These are phyloP conservation scores for Typhlichthys eigenmanni DNA, from an alignment of 2,797 vertebrate species.

Conservation along the genomic window DNA sequence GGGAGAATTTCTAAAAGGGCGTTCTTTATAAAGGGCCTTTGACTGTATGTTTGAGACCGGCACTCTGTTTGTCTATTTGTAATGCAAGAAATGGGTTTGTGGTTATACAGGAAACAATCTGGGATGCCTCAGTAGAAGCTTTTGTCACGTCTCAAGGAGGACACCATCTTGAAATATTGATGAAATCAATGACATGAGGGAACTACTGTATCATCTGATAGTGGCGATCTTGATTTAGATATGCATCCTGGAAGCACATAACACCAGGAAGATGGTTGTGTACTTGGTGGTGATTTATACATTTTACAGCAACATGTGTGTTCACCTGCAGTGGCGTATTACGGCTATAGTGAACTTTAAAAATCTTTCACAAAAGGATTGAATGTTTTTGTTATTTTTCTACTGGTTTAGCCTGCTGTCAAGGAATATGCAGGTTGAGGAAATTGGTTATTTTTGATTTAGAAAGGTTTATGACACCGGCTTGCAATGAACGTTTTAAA, in stretches of 20 bases:
- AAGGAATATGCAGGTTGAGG: conserved; percentile 33
- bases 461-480: too few species aligned
- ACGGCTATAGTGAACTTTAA: too few species aligned
- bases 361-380: neutral
- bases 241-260: neutral
- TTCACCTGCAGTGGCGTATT: neutral
- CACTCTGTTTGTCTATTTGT: conserved; percentile 5
- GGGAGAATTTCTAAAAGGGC: neutral
- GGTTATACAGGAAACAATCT: conserved; percentile 13
- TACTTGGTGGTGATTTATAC: conserved; percentile 10
- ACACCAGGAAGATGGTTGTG: neutral
- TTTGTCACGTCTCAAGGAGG: conserved; percentile 33
- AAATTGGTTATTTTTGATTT: too few species aligned
- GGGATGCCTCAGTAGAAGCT: conserved; percentile 6
- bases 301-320: conserved; percentile 24
- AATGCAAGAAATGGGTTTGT: neutral
- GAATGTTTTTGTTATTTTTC: conserved; percentile 23
- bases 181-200: conserved; percentile 32
- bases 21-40: neutral
- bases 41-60: neutral
- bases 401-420: conserved; percentile 26
- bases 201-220: conserved; percentile 16
- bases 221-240: neutral
- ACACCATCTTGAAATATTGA: conserved; percentile 35
- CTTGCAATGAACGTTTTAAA: conserved; percentile 34